phyloP scores from a whole-genome alignment of 2,888 invertebrate genomes.

The Ichneumoninae sp. region DNA sequence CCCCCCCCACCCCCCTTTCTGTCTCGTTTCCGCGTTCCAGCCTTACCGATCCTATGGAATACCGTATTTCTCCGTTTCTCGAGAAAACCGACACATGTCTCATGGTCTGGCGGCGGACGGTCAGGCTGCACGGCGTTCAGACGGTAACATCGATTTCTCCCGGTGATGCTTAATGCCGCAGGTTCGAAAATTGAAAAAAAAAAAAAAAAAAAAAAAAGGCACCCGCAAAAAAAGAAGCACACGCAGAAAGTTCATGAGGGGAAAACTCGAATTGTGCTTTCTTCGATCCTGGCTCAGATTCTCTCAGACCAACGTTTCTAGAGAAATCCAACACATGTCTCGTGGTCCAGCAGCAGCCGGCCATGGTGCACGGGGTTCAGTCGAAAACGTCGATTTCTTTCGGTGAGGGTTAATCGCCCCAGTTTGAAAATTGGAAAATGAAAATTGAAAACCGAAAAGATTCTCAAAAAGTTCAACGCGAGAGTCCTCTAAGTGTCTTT shows the following conservation, averaged over 20 bases:
- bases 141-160: background rate
- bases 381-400: too few relatives aligned
- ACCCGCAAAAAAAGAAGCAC: too few relatives aligned
- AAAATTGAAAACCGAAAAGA: background rate
- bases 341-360: too few relatives aligned
- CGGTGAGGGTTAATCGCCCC: too few relatives aligned
- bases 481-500: background rate
- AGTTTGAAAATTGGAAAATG: too few relatives aligned
- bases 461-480: background rate
- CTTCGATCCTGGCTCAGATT: background rate
- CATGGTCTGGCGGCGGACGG: slow-evolving; percentile 21
- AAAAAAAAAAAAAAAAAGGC: too few relatives aligned
- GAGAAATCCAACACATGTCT: too few relatives aligned
- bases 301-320: too few relatives aligned
- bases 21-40: slow-evolving; percentile 10
- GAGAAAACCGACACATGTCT: slow-evolving; percentile 46
- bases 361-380: too few relatives aligned
- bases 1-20: slow-evolving; percentile 35
- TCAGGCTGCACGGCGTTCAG: slow-evolving; percentile 11
- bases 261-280: background rate
- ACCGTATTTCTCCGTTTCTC: slow-evolving; percentile 51
- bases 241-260: background rate
- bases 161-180: background rate
- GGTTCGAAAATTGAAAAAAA: too few relatives aligned
- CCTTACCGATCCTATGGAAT: slow-evolving; percentile 39